Evolutionary conservation across 2,888 invertebrate genomes (phyloP), one percentile per base, ranked within the genome.

Genomic region (Cepaea hortensis): DNA sequence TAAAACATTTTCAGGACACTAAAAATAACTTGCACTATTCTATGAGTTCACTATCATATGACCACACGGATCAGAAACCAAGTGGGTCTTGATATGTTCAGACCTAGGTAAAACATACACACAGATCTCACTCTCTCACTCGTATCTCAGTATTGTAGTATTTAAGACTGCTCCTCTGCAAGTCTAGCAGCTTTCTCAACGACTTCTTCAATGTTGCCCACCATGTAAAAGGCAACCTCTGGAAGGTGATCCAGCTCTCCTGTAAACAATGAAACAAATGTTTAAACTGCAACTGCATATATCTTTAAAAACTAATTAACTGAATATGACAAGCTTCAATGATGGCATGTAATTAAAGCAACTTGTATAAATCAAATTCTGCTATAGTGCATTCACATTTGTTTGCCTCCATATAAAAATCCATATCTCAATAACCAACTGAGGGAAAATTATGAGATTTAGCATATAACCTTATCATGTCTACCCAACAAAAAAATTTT

Each of bases 221-320:
- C 99, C 99, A 99, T 99, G 96, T 99, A 99, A 96, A 99, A 99
- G 1, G 99, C 99, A 35, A 98, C 97, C 95, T 99, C 99, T 0
- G 99, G 99, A 88, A 99, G 96, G 94, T 99, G 97, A 95, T 99
- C 99, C 92, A 97, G 95, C 90, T 99, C 98, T 90, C 99, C 95
- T 95, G 91, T 15, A 79, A 23, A 46, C 23, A 79, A 62, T 23
- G 23, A 79, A 23, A 13, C 55, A 23, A 75, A 48, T 48, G 18
- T 15, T 48, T 18, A 75, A 15, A 73, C 6, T 62, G 62, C 62
- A 62, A 9, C 35, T 35, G 35, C 35, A 35, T 35, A 35, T 35
- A 35, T 35, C 35, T 35, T 35, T 1, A 35, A 35, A 1, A 35
- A 35, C 0, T 1, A 35, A 35, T 35, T 35, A 35, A 35, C 1